Evolutionary conservation across 1,140 invertebrate species (phyloP).

Genomic region (Bombus affinis): DNA sequence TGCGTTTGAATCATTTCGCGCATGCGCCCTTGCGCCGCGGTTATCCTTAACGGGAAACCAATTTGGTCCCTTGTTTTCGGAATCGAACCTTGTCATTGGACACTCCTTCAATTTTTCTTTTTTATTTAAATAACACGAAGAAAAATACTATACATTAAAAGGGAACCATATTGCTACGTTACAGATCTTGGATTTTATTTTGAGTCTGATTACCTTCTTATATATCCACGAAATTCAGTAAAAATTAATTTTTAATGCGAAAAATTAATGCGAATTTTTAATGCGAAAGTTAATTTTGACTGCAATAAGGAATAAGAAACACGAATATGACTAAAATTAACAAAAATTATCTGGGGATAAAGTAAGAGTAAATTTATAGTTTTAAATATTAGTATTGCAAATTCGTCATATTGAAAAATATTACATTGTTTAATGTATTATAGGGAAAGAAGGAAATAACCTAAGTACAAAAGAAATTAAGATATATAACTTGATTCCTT

Average conservation of each 20-base stretch:
- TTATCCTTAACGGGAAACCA: not conserved
- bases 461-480: not conserved
- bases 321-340: not conserved
- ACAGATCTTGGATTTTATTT: not conserved
- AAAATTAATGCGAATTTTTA: too few species aligned
- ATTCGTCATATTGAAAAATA: not conserved
- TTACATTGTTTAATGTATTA: not conserved
- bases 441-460: not conserved
- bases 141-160: not conserved
- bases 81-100: not conserved
- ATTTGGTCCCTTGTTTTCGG: not conserved
- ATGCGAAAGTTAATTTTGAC: too few species aligned
- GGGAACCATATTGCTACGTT: not conserved
- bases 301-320: too few species aligned
- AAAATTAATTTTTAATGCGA: not conserved
- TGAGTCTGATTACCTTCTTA: not conserved
- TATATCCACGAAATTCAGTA: not conserved
- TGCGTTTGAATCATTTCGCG: slow-evolving; percentile 15
- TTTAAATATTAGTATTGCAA: not conserved
- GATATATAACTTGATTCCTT: not conserved
- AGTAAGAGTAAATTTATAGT: not conserved
- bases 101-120: not conserved
- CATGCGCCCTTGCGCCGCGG: slow-evolving; percentile 15
- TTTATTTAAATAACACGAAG: not conserved
- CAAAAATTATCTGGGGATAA: not conserved